Base-by-base conservation (phyloP, 2,797 vertebrate genomes). In the Acropternis orthonyx region DNA sequence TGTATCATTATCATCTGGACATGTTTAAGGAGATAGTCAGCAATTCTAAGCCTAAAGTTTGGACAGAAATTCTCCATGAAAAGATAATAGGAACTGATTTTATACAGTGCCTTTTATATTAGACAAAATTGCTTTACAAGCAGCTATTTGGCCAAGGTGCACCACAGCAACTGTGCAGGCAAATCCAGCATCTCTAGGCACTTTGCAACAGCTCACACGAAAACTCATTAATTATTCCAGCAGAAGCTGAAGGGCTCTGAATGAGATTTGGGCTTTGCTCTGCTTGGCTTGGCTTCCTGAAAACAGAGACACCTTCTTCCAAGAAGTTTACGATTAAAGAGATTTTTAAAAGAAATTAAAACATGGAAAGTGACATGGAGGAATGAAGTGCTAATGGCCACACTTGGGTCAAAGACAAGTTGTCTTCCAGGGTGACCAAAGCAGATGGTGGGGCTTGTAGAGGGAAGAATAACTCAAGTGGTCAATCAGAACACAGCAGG, bases 11-110 rank as follows among this genome's bases (percentile, higher is more conserved):
- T 88, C 89, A 75, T 36, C 76, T 69, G 51, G 22, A 81, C 77
- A 18, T 37, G 14, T 74, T 95, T 88, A 94, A 96, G 65, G 68
- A 94, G 81, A 89, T 3, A 48, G 74, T 76, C 79, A 80, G 81
- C 81, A 93, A 78, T 81, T 69, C 66, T 54, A 85, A 78, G 3
- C n/a, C 75, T 81, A 72, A 11, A 48, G 76, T 75, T 74, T 67
- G 62, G 37, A 90, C 36, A 24, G 78, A 94, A 91, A 91, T 39
- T 81, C 71, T 84, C 55, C 52, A 44, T 23, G 26, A 88, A 79
- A 94, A 93, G 52, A 69, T 65, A 96, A 90, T 10, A 93, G 32
- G 41, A 92, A 84, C 52, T 84, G 46, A 88, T 94, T 96, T 93
- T 73, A 68, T 77, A 87, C 37, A 74, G 61, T 66, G 32, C 4